Conservation (phyloP, 2,113 vertebrate species). For the Oncorhynchus clarkii region DNA sequence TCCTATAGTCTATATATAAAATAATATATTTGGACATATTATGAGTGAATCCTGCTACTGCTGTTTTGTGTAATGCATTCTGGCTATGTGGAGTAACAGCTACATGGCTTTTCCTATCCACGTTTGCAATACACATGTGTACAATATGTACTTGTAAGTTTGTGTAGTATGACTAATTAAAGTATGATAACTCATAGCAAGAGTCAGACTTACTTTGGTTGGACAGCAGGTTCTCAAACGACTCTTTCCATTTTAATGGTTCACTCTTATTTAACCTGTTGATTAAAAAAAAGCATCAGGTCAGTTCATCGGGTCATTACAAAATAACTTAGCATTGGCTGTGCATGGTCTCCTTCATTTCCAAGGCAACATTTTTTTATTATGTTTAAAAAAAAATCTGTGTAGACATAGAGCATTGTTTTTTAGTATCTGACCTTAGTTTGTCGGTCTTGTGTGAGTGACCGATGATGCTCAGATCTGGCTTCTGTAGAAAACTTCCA, state of each 20-base stretch:
- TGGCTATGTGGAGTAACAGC: too few relatives aligned
- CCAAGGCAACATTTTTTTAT: too few relatives aligned
- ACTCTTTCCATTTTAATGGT: slow-evolving; percentile 84
- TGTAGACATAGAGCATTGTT: too few relatives aligned
- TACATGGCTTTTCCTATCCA: too few relatives aligned
- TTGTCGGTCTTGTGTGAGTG: slow-evolving; percentile 63
- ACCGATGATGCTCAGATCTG: slow-evolving; percentile 65
- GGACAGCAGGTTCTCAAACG: slow-evolving; percentile 85
- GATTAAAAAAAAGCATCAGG: slow-evolving; percentile 13
- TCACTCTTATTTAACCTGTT: slow-evolving; percentile 76
- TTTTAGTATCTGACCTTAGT: slow-evolving; percentile 48
- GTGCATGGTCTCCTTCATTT: too few relatives aligned
- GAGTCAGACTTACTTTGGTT: slow-evolving; percentile 84
- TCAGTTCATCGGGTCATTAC: not conserved
- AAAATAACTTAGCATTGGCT: not conserved
- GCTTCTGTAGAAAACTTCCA: slow-evolving; percentile 85
- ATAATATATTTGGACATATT: not conserved
- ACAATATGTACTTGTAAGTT: too few relatives aligned
- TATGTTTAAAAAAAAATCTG: too few relatives aligned
- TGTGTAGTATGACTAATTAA: too few relatives aligned
- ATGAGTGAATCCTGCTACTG: too few relatives aligned
- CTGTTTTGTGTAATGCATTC: too few relatives aligned
- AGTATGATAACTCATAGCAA: not conserved
- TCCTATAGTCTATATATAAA: not conserved
- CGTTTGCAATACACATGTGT: too few relatives aligned